Evolutionary conservation across 2,797 vertebrate genomes (phyloP).

Genomic region (Acanthopagrus latus): DNA sequence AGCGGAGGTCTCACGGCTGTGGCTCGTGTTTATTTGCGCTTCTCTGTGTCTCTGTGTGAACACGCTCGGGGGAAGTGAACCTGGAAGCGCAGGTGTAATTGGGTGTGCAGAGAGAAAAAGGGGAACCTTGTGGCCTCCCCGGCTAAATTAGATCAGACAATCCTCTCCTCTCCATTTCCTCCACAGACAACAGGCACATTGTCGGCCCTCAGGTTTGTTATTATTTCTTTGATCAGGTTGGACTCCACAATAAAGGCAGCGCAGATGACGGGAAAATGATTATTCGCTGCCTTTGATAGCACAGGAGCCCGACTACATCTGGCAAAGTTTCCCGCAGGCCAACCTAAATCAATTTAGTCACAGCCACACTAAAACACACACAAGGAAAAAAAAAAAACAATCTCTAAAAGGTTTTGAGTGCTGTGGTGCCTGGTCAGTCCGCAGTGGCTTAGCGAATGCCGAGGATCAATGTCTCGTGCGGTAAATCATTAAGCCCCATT

Average conservation of each 20-base stretch:
- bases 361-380: conserved; percentile 39
- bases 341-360: conserved; percentile 45
- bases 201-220: conserved; percentile 53
- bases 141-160: conserved; percentile 79
- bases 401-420: conserved; percentile 55
- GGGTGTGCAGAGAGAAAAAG: conserved; percentile 64
- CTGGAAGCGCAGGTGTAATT: conserved; percentile 81
- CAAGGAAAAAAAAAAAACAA: conserved; percentile 24
- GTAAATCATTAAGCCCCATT: conserved; percentile 74
- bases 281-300: conserved; percentile 39
- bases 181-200: conserved; percentile 59
- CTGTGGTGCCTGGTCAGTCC: conserved; percentile 40
- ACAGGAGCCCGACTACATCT: background rate
- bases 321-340: conserved; percentile 2
- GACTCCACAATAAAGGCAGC: conserved; percentile 46
- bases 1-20: conserved; percentile 48
- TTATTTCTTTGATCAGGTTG: conserved; percentile 58
- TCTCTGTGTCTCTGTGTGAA: conserved; percentile 55
- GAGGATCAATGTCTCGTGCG: conserved; percentile 63
- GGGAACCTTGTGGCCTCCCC: conserved; percentile 55
- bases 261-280: conserved; percentile 59
- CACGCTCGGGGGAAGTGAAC: conserved; percentile 61
- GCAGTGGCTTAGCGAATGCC: conserved; percentile 40
- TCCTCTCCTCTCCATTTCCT: conserved; percentile 72
- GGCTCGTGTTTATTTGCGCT: conserved; percentile 52